Percentiles rank a stretch among this genome's conserved stretches.
These are phyloP conservation scores for Ethmia dodecea DNA, from an alignment of 2,888 invertebrate genomes.

Conservation along the genomic window DNA sequence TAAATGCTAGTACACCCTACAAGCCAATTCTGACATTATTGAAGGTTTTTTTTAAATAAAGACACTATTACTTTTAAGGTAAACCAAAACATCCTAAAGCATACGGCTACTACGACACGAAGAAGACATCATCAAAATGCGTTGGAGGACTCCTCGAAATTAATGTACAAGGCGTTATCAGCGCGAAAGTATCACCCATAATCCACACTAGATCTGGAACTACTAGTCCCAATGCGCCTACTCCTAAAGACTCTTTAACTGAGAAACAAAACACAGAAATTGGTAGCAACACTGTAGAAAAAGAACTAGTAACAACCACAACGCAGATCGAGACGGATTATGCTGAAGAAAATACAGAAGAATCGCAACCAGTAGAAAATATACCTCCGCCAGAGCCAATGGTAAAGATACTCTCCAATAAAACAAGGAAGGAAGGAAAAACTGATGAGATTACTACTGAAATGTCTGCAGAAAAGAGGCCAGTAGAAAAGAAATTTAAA, in stretches of 20 bases:
- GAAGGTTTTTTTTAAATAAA: too few relatives aligned
- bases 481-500: slow-evolving; percentile 10
- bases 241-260: neutral
- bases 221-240: slow-evolving; percentile 32
- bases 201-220: slow-evolving; percentile 35
- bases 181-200: slow-evolving; percentile 50
- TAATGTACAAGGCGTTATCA: slow-evolving; percentile 28
- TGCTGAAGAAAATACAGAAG: slow-evolving; percentile 1
- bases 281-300: slow-evolving; percentile 31
- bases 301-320: slow-evolving; percentile 24
- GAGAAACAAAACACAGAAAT: slow-evolving; percentile 28
- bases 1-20: too few relatives aligned
- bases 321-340: slow-evolving; percentile 33
- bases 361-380: slow-evolving; percentile 6
- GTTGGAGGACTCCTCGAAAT: slow-evolving; percentile 37
- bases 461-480: slow-evolving; percentile 12
- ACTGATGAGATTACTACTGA: neutral
- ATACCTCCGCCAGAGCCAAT: neutral
- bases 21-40: too few relatives aligned
- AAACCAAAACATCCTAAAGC: slow-evolving; percentile 22
- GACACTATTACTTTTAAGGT: slow-evolving; percentile 35
- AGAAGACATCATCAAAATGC: slow-evolving; percentile 49
- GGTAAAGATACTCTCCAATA: slow-evolving; percentile 13
- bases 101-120: slow-evolving; percentile 34
- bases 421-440: slow-evolving; percentile 14